Percentiles rank a stretch among this genome's conserved stretches.
These are phyloP conservation scores for Leptodactylus fallax DNA, from an alignment of 2,797 vertebrate genomes.

Conservation along the genomic window DNA sequence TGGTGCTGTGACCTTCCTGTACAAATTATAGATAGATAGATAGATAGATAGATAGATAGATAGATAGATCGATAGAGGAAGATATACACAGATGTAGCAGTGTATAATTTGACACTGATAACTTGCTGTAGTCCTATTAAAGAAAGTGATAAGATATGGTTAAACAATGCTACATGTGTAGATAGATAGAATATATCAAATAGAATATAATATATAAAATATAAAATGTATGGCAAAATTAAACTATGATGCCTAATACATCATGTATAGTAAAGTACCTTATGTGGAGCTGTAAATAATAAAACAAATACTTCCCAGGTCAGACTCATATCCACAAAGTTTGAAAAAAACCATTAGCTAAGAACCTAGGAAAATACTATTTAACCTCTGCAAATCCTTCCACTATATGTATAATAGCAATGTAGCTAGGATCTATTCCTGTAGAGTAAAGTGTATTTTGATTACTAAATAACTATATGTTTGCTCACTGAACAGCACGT, in stretches of 20 bases:
- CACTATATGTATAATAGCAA: not conserved
- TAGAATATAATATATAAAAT: too few relatives aligned
- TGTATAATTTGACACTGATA: too few relatives aligned
- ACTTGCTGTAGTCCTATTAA: too few relatives aligned
- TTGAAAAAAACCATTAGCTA: not conserved
- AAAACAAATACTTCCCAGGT: not conserved
- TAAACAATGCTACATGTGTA: too few relatives aligned
- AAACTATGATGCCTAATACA: not conserved
- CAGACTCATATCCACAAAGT: not conserved
- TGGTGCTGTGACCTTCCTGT: too few relatives aligned
- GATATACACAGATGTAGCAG: too few relatives aligned
- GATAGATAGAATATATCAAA: too few relatives aligned
- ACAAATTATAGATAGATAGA: not conserved
- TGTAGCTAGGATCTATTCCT: not conserved
- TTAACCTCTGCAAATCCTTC: constrained; percentile 7
- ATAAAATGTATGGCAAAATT: too few relatives aligned
- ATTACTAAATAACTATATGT: constrained; percentile 34
- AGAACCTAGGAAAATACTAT: not conserved
- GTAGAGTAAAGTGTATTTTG: constrained; percentile 6
- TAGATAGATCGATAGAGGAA: not conserved
- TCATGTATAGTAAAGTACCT: not conserved
- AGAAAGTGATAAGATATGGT: too few relatives aligned
- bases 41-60: constrained; percentile 10
- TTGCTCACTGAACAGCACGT: constrained; percentile 24
- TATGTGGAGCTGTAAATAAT: not conserved